Conservation (phyloP, 2,888 invertebrate genomes). For the Dicyrtoma fusca region DNA sequence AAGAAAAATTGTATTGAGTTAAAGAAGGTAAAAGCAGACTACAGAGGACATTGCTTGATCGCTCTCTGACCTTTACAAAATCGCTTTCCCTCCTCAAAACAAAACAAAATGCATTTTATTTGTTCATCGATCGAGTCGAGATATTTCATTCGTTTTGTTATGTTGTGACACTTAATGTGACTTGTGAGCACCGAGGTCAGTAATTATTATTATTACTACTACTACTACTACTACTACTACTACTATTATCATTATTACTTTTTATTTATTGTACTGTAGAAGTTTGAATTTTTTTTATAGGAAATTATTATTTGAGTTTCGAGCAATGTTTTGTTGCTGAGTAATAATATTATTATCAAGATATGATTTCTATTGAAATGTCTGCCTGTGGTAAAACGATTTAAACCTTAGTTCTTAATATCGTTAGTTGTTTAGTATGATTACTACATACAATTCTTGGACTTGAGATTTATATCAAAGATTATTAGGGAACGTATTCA, state of each 20-base stretch:
- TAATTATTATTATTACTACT: constrained; percentile 21
- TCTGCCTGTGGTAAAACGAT: too few species aligned
- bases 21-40: constrained; percentile 1
- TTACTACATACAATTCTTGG: too few species aligned
- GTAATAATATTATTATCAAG: too few species aligned
- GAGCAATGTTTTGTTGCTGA: constrained; percentile 1
- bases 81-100: background rate
- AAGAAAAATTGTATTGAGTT: too few species aligned
- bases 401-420: too few species aligned
- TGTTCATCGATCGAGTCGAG: constrained; percentile 5
- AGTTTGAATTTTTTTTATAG: background rate
- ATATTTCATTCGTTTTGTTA: background rate
- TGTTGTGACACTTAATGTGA: background rate
- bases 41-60: background rate
- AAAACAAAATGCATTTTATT: background rate
- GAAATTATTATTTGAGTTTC: constrained; percentile 5
- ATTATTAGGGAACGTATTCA: too few species aligned
- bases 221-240: background rate
- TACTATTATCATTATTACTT: constrained; percentile 1
- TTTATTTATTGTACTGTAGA: constrained; percentile 16
- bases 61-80: too few species aligned
- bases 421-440: too few species aligned
- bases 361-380: too few species aligned
- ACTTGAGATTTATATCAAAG: too few species aligned
- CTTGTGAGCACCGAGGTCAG: constrained; percentile 26